Base-by-base conservation (phyloP, 2,888 invertebrate genomes). In the Agrotis segetum region DNA sequence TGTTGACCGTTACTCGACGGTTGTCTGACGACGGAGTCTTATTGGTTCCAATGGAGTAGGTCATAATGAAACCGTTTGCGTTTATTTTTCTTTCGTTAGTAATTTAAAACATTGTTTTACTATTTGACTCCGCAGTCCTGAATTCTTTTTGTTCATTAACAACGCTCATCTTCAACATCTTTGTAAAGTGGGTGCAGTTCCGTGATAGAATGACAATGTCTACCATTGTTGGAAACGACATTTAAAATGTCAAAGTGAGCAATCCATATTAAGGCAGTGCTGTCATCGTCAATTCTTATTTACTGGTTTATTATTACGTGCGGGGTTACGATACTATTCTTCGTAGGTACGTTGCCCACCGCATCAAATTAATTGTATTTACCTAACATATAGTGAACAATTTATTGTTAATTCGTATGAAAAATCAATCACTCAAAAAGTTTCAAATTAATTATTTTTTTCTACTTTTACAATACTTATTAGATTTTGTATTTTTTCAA, bases 331-430 rank as follows among this genome's bases (percentile, higher is more conserved):
- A 64, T 75, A 59, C 49, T 63, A 55, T 21, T 66, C 49, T 62
- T 53, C 14, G 63, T 70, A n/a, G n/a, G n/a, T n/a, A 67, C 50
- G 53, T 66, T 67, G n/a, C 71, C 71, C 81, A 76, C 63, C 66
- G 65, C 77, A 52, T 60, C 46, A 60, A 64, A 63, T 63, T 70
- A 52, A 19, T 64, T 75, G 47, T 60, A 50, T 75, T 75, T 67
- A 76, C 7, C 19, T 52, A 59, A 78, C 11, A 53, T 63, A 63
- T 63, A 78, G 59, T 71, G 66, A 81, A 64, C 66, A 71, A 71
- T 63, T 34, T 70, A 60, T 56, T 76, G 24, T 60, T 50, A 63
- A 46, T 66, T 76, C 60, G 46, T 44, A 59, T 52, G 13, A 56
- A 49, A 53, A 13, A 55, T n/a, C 50, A 59, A 60, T 53, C 19